phyloP scores from a whole-genome alignment of 2,797 vertebrate genomes.

The Chaenodraco wilsoni region DNA sequence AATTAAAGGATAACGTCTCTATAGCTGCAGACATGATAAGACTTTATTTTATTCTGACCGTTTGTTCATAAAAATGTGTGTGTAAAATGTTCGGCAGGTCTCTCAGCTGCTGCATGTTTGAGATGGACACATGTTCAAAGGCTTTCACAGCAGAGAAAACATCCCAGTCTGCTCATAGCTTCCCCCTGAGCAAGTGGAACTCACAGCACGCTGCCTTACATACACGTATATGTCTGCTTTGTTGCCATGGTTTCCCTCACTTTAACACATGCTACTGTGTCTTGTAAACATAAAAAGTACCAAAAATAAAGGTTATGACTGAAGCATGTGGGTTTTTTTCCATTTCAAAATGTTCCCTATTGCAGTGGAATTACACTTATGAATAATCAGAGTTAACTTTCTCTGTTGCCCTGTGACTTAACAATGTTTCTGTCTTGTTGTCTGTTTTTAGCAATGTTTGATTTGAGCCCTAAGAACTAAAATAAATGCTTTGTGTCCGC shows the following conservation, averaged over 20 bases:
- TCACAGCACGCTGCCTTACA: slow-evolving; percentile 15
- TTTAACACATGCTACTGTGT: slow-evolving; percentile 31
- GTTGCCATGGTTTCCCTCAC: slow-evolving; percentile 70
- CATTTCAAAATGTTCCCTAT: slow-evolving; percentile 14
- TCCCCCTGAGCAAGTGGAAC: slow-evolving; percentile 61
- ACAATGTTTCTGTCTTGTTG: slow-evolving; percentile 21
- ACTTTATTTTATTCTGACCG: slow-evolving; percentile 11
- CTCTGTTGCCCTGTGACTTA: slow-evolving; percentile 6
- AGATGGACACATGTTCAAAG: slow-evolving; percentile 51
- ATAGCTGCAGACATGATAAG: slow-evolving; percentile 5
- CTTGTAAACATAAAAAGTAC: slow-evolving; percentile 23
- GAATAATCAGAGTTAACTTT: slow-evolving; percentile 56
- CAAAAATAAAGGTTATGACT: slow-evolving; percentile 45
- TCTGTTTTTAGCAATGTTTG: slow-evolving; percentile 40
- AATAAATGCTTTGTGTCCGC: slow-evolving; percentile 25
- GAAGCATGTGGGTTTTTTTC: slow-evolving; percentile 28
- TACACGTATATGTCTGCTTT: slow-evolving; percentile 45
- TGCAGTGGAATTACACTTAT: slow-evolving; percentile 45
- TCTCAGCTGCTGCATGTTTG: slow-evolving; percentile 24
- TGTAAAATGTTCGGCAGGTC: slow-evolving; percentile 7
- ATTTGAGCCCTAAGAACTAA: slow-evolving; percentile 25
- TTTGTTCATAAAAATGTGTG: slow-evolving; percentile 14
- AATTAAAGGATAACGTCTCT: slow-evolving; percentile 19
- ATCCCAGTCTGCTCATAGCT: slow-evolving; percentile 43
- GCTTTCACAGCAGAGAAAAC: slow-evolving; percentile 48